These are phyloP conservation scores for Orthosia gracilis DNA, from an alignment of 2,888 invertebrate genomes.

Conservation along the genomic window DNA sequence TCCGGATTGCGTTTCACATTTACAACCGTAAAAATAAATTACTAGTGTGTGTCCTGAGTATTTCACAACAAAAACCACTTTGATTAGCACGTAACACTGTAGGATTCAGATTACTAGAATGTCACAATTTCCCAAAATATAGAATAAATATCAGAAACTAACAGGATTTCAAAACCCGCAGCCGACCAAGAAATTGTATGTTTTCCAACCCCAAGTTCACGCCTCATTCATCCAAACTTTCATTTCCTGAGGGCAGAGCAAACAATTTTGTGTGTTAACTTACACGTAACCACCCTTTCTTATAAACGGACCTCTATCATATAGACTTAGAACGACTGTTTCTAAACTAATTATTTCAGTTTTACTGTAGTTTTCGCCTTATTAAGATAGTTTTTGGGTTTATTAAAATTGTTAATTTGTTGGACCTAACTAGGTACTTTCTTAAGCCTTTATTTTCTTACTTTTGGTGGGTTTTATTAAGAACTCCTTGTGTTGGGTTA, in stretches of 20 bases:
- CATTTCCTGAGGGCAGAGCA: constrained; percentile 56
- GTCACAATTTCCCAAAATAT: not conserved
- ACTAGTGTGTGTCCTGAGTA: no score
- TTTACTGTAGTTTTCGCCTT: constrained; percentile 34
- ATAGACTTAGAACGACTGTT: constrained; percentile 55
- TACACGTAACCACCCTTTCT: constrained; percentile 28
- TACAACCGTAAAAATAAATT: no score
- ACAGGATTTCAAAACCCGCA: constrained; percentile 24
- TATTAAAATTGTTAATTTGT: constrained; percentile 38
- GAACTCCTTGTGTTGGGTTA: not conserved
- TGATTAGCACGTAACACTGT: no score
- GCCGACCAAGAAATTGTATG: constrained; percentile 33
- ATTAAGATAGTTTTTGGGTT: constrained; percentile 57
- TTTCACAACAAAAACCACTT: not conserved
- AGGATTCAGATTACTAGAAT: not conserved
- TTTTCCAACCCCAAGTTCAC: constrained; percentile 44
- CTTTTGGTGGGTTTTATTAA: not conserved
- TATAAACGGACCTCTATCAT: constrained; percentile 32
- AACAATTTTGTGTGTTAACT: constrained; percentile 53
- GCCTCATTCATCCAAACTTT: constrained; percentile 55
- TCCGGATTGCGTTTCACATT: no score
- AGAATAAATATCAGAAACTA: constrained; percentile 17
- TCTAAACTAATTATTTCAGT: constrained; percentile 48
- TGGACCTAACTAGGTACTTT: not conserved
- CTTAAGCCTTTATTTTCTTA: not conserved